phyloP scores from a whole-genome alignment of 2,797 vertebrate species.

The Poecilia wingei region DNA sequence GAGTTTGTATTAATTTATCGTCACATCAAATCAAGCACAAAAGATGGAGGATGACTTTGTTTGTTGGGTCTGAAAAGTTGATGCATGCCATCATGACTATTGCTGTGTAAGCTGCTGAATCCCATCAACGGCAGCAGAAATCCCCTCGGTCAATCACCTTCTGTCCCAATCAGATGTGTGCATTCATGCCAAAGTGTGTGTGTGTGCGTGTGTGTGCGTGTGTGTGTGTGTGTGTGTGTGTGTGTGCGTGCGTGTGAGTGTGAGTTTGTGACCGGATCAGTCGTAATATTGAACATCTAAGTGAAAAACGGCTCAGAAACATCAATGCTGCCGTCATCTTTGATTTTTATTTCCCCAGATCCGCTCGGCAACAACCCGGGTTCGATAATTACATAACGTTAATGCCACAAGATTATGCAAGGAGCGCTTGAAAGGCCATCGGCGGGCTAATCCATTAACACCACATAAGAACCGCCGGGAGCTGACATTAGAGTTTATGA shows the following conservation, averaged over 20 bases:
- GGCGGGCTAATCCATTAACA: slow-evolving; percentile 56
- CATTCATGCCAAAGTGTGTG: neutral
- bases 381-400: slow-evolving; percentile 72
- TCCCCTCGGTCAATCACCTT: slow-evolving; percentile 21
- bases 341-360: slow-evolving; percentile 58
- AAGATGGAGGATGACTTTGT: neutral
- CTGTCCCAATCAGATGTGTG: neutral
- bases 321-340: slow-evolving; percentile 71
- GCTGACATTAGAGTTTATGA: slow-evolving; percentile 61
- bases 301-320: slow-evolving; percentile 62
- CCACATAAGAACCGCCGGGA: slow-evolving; percentile 48
- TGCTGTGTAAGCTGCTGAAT: slow-evolving; percentile 46
- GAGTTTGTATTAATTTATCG: neutral
- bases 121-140: slow-evolving; percentile 31
- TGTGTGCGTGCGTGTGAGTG: slow-evolving; percentile 3
- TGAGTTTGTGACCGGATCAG: slow-evolving; percentile 37
- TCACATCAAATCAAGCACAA: neutral
- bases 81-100: slow-evolving; percentile 12
- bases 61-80: slow-evolving; percentile 6
- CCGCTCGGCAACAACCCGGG: slow-evolving; percentile 25
- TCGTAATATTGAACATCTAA: slow-evolving; percentile 54
- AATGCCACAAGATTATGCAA: slow-evolving; percentile 66
- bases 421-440: slow-evolving; percentile 59
- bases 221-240: slow-evolving; percentile 11
- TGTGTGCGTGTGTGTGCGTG: slow-evolving; percentile 8